A percentile compares a stretch with the other conserved stretches of the same genome.
phyloP scores from a whole-genome alignment of 2,797 vertebrate species.

The Nyctalus aviator region DNA sequence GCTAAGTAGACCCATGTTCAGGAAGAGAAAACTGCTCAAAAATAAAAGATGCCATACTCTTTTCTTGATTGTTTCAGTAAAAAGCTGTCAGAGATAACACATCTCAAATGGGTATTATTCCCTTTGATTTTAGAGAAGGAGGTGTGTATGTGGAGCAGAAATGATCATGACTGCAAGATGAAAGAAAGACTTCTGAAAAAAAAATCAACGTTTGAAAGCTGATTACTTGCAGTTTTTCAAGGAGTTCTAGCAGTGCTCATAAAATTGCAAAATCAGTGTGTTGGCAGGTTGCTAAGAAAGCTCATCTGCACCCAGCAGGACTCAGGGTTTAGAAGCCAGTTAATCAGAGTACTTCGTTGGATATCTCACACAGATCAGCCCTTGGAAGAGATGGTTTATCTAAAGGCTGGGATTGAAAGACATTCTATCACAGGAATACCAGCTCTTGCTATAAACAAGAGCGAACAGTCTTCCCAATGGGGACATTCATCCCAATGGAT shows the following conservation, averaged over 20 bases:
- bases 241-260: not conserved
- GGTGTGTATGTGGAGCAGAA: not conserved
- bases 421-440: not conserved
- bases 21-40: not conserved
- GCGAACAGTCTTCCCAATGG: not conserved
- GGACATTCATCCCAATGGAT: not conserved
- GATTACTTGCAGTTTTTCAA: not conserved
- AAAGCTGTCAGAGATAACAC: not conserved
- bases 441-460: not conserved
- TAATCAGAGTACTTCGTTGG: not conserved
- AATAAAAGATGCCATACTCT: slow-evolving; percentile 11
- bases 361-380: not conserved
- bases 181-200: not conserved
- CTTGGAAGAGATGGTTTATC: not conserved
- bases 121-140: slow-evolving; percentile 36
- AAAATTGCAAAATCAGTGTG: not conserved
- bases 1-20: not conserved
- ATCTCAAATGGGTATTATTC: not conserved
- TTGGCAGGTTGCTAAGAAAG: not conserved
- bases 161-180: slow-evolving; percentile 31
- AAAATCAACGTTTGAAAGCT: too few relatives aligned
- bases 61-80: not conserved
- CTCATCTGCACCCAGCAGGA: not conserved
- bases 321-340: not conserved
- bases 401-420: slow-evolving; percentile 10